Base-by-base conservation (phyloP, 1,140 invertebrate genomes). In the Halictus rubicundus region DNA sequence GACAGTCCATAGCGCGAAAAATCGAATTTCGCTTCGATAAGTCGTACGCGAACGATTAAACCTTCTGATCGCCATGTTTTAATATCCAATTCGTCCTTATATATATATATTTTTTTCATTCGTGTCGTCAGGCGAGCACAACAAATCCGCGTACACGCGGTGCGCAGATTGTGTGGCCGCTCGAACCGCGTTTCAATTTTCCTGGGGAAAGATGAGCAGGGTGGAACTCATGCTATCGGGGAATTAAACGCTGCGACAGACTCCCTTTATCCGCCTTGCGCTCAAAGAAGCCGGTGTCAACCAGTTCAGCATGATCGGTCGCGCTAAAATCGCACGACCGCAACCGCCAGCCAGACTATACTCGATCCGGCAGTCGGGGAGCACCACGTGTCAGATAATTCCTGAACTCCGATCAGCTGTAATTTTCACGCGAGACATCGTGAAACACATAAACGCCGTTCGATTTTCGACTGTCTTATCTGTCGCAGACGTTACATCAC, bases 361-460 rank as follows among this genome's bases (percentile, higher is more conserved):
- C 19, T 25, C 37, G 52, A 60, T 57, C 27, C 49, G 25, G 64
- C 19, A 37, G 59, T 71, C 27, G 37, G 10, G 23, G 32, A 1
- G n/a, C 42, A 72, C 19, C 59, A 65, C 60, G 25, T 57, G 76
- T 71, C 60, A 71, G 59, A 78, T 78, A 78, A 71, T 52, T 63
- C 59, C 64, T 78, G 46, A 71, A 71, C 68, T 71, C 46, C 46
- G 57, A 78, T 64, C 68, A 70, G n/a, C 14, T 25, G 16, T 25
- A 52, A 10, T 54, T 66, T 21, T 25, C 27, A 19, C 27, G 39
- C 23, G 7, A 65, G 6, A 8, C 16, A 27, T 12, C 21, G 14
- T 8, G 6, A 10, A 10, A 12, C 21, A 16, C 12, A 23, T n/a
- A 1, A 7, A n/a, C n/a, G n/a, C n/a, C 39, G 61, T 8, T 19